These are phyloP conservation scores for Valencia hispanica DNA, from an alignment of 2,797 vertebrate species.

Conservation along the genomic window DNA sequence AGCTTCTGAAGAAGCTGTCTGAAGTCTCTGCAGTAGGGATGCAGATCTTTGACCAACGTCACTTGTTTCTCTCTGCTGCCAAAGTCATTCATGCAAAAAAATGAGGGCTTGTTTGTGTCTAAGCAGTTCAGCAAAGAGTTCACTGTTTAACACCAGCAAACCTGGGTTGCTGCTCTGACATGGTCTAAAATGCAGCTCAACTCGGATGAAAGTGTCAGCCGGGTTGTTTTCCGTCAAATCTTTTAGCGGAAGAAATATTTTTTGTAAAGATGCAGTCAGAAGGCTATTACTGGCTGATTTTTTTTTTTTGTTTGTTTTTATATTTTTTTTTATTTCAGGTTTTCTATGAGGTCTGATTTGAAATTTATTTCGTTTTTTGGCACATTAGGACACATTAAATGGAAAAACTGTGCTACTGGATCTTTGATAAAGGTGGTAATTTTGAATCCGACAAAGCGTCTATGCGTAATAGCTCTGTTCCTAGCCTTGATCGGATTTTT, in stretches of 20 bases:
- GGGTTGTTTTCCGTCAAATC: background rate
- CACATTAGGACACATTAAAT: background rate
- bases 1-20: background rate
- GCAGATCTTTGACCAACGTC: slow-evolving; percentile 13
- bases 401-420: background rate
- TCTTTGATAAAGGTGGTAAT: background rate
- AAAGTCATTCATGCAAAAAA: slow-evolving; percentile 78
- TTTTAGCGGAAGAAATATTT: background rate
- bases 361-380: background rate
- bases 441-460: background rate
- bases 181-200: slow-evolving; percentile 8
- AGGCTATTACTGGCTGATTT: background rate
- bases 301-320: too few species aligned
- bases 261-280: background rate
- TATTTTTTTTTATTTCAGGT: background rate
- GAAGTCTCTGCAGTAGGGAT: slow-evolving; percentile 32
- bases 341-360: background rate
- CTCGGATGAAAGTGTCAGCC: background rate
- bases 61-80: slow-evolving; percentile 73
- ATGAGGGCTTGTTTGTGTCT: slow-evolving; percentile 68
- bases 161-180: slow-evolving; percentile 25
- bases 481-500: background rate
- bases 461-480: background rate
- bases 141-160: slow-evolving; percentile 57
- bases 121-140: slow-evolving; percentile 50